Percentiles rank a stretch among this genome's conserved stretches.
These are phyloP conservation scores for Acanthosoma haemorrhoidale DNA, from an alignment of 2,888 invertebrate genomes.

Conservation along the genomic window DNA sequence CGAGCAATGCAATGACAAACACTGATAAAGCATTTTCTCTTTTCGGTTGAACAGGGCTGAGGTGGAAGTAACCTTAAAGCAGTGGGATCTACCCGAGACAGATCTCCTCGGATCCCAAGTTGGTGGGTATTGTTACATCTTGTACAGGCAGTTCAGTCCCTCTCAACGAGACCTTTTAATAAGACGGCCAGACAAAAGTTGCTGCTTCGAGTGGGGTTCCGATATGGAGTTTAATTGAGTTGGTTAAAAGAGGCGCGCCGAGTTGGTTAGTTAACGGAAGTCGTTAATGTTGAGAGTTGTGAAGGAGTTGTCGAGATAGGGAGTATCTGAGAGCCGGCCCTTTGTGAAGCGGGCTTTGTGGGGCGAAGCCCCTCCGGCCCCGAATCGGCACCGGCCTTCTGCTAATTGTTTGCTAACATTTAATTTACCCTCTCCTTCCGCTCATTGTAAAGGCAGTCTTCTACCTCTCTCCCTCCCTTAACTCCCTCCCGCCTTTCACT, in stretches of 20 bases:
- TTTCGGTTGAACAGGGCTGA: too few relatives aligned
- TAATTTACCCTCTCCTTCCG: neutral
- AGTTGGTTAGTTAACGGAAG: neutral
- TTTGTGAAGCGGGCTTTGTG: too few relatives aligned
- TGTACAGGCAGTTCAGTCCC: neutral
- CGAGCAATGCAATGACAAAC: too few relatives aligned
- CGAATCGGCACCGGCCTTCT: neutral
- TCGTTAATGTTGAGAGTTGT: neutral
- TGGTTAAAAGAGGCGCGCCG: slow-evolving; percentile 1
- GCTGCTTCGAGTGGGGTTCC: neutral
- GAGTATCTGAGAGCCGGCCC: too few relatives aligned
- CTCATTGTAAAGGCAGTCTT: neutral
- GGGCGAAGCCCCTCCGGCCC: neutral
- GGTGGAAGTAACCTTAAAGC: too few relatives aligned
- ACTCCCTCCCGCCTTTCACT: neutral
- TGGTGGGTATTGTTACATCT: too few relatives aligned
- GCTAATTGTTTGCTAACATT: slow-evolving; percentile 4
- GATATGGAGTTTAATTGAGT: slow-evolving; percentile 10
- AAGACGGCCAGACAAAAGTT: neutral
- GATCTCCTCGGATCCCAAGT: too few relatives aligned
- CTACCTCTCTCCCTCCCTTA: too few relatives aligned
- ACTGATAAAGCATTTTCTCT: too few relatives aligned
- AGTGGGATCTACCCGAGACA: too few relatives aligned
- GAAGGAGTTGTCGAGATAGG: neutral
- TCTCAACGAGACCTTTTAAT: neutral